A percentile compares a stretch with the other conserved stretches of the same genome.
phyloP scores from a whole-genome alignment of 1,140 invertebrate genomes.

The Artemia franciscana region DNA sequence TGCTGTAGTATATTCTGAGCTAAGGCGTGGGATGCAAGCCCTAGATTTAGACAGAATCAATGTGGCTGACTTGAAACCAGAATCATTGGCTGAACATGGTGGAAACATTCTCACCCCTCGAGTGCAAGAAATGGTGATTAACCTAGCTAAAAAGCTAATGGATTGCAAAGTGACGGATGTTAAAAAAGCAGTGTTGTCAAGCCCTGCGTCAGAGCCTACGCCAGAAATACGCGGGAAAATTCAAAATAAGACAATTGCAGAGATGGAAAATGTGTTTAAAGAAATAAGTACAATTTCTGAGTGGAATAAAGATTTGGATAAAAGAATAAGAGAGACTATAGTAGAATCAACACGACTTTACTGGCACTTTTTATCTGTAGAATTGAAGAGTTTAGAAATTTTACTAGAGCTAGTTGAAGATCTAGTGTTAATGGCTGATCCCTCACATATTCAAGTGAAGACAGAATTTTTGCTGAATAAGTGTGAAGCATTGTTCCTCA shows the following conservation, averaged over 20 bases:
- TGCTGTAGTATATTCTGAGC: neutral
- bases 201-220: neutral
- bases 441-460: neutral
- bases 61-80: neutral
- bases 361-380: neutral
- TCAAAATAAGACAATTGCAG: neutral
- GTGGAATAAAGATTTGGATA: neutral
- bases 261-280: neutral
- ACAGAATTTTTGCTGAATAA: neutral
- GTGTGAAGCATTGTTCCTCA: neutral
- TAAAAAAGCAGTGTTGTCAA: neutral
- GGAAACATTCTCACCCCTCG: neutral
- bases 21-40: neutral
- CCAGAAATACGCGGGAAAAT: neutral
- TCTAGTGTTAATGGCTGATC: neutral
- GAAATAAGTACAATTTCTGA: neutral
- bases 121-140: neutral
- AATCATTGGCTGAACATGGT: neutral
- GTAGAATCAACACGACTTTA: neutral
- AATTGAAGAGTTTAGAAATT: neutral
- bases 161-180: neutral
- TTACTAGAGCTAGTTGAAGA: neutral
- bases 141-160: neutral
- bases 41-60: neutral
- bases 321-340: neutral